Base-by-base conservation (phyloP, 2,113 vertebrate genomes). In the Narcine bancroftii region DNA sequence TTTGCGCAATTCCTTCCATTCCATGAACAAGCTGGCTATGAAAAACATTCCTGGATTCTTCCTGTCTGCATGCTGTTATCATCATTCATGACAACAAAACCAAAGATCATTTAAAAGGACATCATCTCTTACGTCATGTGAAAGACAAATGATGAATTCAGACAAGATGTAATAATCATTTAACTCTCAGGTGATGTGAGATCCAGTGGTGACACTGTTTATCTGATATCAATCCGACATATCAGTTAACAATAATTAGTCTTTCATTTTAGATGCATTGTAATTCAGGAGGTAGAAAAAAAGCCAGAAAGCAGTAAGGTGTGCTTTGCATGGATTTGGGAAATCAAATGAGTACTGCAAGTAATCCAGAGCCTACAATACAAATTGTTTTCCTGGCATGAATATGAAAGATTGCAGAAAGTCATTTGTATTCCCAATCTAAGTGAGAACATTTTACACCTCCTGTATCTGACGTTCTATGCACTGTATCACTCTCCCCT, bases 161-260 rank as follows among this genome's bases (percentile, higher is more conserved):
- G 63, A 91, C 53, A 69, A 47, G 89, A 47, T 29, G 89, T 45
- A 91, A 91, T 69, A 47, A 47, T 91, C 39, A 91, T 91, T 91
- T 69, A 66, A 69, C 60, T 47, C 24, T 36, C 63, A 45, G 33
- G 63, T 71, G 69, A 42, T 66, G 36, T 71, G 89, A 39, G 69
- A 47, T 66, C 24, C 60, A 47, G 36, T 45, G 36, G 42, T 69
- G 21, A 60, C 87, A 47, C 7, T 11, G 65, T 66, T 29, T 69
- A 47, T 66, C 63, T 69, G 63, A 91, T 66, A 69, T 66, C 87
- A 66, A 91, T 91, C 29, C 29, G 87, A 91, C 56, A 47, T 85
- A 60, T 81, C 63, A 89, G 39, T 89, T 89, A 66, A 66, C 87
- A 91, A 65, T 45, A 45, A 91, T 69, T 91, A 91, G 87, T 33